phyloP scores from a whole-genome alignment of 2,888 invertebrate species.

The Gari tellinella region DNA sequence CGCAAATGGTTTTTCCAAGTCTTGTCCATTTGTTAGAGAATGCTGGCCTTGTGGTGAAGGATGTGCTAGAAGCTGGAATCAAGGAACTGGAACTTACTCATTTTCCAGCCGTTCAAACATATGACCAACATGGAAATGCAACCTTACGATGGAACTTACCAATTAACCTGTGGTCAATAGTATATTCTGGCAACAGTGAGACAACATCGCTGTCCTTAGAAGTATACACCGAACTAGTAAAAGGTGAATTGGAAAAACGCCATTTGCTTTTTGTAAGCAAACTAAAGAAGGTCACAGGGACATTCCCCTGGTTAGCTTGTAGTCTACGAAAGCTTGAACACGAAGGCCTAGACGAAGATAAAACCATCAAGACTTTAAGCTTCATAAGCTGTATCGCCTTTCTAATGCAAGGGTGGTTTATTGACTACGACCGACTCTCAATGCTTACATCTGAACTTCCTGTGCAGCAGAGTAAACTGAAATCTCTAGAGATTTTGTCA shows the following conservation, averaged over 20 bases:
- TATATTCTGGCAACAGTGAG: no score
- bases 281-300: slow-evolving; percentile 22
- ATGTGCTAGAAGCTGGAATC: slow-evolving; percentile 11
- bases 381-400: slow-evolving; percentile 40
- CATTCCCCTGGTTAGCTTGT: slow-evolving; percentile 28
- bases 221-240: background rate
- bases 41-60: slow-evolving; percentile 1
- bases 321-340: slow-evolving; percentile 22
- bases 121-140: slow-evolving; percentile 1
- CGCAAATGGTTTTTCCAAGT: slow-evolving; percentile 4
- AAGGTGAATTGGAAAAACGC: slow-evolving; percentile 37
- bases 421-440: slow-evolving; percentile 23
- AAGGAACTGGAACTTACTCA: slow-evolving; percentile 4
- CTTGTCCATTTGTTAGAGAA: slow-evolving; percentile 7
- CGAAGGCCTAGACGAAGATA: slow-evolving; percentile 21
- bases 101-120: slow-evolving; percentile 18
- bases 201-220: no score
- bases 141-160: background rate
- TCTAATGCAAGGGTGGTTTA: slow-evolving; percentile 43
- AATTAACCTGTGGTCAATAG: no score
- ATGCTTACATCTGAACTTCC: slow-evolving; percentile 14
- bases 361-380: background rate
- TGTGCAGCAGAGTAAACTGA: slow-evolving; percentile 16
- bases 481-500: slow-evolving; percentile 28
- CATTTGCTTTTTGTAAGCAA: slow-evolving; percentile 34